Base-by-base conservation (phyloP, 2,113 vertebrate species). In the Hippopotamus amphibius region DNA sequence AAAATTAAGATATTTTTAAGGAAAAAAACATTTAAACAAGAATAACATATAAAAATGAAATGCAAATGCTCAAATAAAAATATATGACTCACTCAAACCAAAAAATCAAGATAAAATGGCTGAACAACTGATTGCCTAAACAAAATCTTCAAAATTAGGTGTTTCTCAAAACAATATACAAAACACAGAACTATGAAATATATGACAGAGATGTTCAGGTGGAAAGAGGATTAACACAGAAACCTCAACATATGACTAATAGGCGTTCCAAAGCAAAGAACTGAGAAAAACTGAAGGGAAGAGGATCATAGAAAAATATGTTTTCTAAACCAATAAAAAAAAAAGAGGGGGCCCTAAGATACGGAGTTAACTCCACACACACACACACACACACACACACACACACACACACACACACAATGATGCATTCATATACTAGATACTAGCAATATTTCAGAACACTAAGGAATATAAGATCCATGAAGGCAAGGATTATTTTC, bases 291-390 rank as follows among this genome's bases (percentile, higher is more conserved):
- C 3, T 80, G 7, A 93, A 95, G 33, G 63, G 8, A 93, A 15
- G 3, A 86, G 30, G 61, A 6, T 1, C 88, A n/a, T 33, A 79
- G 7, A 65, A 46, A 98, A 37, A n/a, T 81, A 43, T 82, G 65
- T 95, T 86, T 94, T 43, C 37, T 88, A 93, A 90, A 94, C 26
- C 85, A 96, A 81, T 87, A 79, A n/a, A 48, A 89, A 93, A 43
- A 55, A 57, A 57, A 57, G 5, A 50, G 55, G 17, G 16, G 12
- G 19, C 1, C 2, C 33, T 28, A 57, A 26, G 4, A 81, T 71
- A 72, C n/a, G 28, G 21, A 71, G 12, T 69, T 63, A 77, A 33
- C 5, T 57, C 76, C 57, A 57, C 1, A 24, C 2, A 33, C 28
- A 37, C 21, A 61, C 24, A 43, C 68, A 87, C 21, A 79, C 8